These are phyloP conservation scores for Panthera leo DNA, from an alignment of 2,113 vertebrate species.

Conservation along the genomic window DNA sequence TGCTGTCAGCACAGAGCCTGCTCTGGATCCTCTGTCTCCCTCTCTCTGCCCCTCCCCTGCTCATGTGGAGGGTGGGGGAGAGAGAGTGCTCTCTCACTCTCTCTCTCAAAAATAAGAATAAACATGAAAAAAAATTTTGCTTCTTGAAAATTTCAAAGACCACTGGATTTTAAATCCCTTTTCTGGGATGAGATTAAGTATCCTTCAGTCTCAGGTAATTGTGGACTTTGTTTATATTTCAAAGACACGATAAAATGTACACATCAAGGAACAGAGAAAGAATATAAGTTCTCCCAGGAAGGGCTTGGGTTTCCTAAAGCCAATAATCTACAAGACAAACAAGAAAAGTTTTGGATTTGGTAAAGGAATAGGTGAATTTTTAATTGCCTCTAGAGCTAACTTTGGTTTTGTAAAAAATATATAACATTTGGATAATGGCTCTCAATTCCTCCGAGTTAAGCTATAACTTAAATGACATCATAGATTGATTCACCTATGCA, in stretches of 20 bases:
- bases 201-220: not conserved
- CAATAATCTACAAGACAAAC: not conserved
- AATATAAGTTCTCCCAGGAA: not conserved
- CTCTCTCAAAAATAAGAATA: too few species aligned
- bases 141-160: not conserved
- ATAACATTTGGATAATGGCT: not conserved
- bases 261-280: not conserved
- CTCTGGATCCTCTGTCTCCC: too few species aligned
- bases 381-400: not conserved
- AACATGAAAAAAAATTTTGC: too few species aligned
- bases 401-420: not conserved
- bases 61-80: too few species aligned
- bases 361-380: not conserved
- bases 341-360: not conserved
- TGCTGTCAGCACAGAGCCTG: too few species aligned
- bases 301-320: not conserved
- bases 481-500: not conserved
- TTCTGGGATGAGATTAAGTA: not conserved
- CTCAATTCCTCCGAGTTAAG: not conserved
- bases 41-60: too few species aligned
- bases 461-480: not conserved
- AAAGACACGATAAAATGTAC: not conserved
- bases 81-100: too few species aligned
- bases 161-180: not conserved
- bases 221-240: not conserved